phyloP scores from a whole-genome alignment of 2,797 vertebrate genomes.

The Rhabdophis nuchalis region DNA sequence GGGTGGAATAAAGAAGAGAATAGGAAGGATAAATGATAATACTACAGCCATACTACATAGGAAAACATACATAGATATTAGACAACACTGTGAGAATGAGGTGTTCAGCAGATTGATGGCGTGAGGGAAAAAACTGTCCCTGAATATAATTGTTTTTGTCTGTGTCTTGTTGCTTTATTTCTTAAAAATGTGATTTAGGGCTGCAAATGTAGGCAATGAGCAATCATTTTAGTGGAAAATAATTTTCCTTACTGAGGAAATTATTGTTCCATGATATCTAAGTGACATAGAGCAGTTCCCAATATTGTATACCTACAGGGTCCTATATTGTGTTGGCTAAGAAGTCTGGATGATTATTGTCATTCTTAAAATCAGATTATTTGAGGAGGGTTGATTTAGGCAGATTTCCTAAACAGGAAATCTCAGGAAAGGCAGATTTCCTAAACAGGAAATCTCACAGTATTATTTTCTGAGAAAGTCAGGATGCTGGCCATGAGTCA shows the following conservation, averaged over 20 bases:
- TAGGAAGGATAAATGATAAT: neutral
- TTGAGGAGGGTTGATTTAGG: neutral
- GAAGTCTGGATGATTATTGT: neutral
- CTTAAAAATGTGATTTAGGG: neutral
- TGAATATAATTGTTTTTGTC: neutral
- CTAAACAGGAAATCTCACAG: neutral
- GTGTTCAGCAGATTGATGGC: neutral
- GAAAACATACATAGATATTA: neutral
- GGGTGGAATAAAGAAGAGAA: neutral
- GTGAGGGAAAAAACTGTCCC: neutral
- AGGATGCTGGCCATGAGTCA: neutral
- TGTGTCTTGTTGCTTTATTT: neutral
- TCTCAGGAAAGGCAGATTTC: too few relatives aligned
- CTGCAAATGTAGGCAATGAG: neutral
- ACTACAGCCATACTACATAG: neutral
- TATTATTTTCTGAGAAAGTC: neutral
- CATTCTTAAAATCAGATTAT: neutral
- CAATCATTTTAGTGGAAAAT: neutral
- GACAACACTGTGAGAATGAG: neutral
- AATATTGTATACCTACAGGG: neutral
- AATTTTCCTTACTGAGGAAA: neutral
- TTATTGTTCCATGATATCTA: neutral
- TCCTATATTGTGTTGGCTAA: neutral
- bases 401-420: neutral
- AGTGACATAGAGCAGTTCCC: neutral